phyloP scores from a whole-genome alignment of 2,888 invertebrate species.

The Parnassius orleans region DNA sequence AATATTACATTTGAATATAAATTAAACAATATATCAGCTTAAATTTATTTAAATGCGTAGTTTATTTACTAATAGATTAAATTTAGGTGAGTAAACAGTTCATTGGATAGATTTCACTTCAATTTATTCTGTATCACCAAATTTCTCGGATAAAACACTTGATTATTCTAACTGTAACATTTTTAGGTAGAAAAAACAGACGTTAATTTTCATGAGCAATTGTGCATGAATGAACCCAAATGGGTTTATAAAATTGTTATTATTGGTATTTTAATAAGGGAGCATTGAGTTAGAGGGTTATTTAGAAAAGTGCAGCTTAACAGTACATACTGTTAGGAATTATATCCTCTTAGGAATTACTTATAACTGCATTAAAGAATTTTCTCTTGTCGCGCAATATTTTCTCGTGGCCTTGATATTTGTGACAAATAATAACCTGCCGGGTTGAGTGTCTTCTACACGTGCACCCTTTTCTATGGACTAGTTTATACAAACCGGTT shows the following conservation, averaged over 20 bases:
- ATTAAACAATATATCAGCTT: background rate
- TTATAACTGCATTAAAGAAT: slow-evolving; percentile 19
- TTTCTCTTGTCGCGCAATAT: slow-evolving; percentile 25
- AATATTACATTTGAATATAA: no score
- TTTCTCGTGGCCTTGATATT: slow-evolving; percentile 28
- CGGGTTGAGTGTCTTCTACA: slow-evolving; percentile 24
- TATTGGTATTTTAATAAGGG: no score
- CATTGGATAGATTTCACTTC: slow-evolving; percentile 8
- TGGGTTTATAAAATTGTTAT: no score
- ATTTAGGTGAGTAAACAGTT: slow-evolving; percentile 3
- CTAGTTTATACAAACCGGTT: slow-evolving; percentile 31
- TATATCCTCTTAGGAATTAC: slow-evolving; percentile 9
- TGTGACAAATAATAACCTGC: slow-evolving; percentile 26
- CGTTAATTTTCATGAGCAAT: background rate
- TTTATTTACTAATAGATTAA: slow-evolving; percentile 7
- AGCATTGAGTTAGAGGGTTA: background rate
- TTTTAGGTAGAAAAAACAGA: no score
- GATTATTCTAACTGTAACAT: slow-evolving; percentile 6
- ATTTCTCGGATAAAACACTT: slow-evolving; percentile 1
- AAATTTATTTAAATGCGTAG: slow-evolving; percentile 9
- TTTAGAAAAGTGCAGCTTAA: slow-evolving; percentile 5
- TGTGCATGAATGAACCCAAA: background rate
- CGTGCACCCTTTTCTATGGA: slow-evolving; percentile 31
- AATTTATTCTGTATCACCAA: slow-evolving; percentile 1
- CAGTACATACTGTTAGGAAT: slow-evolving; percentile 1